Base-by-base conservation (phyloP, 2,888 invertebrate genomes). In the Maniola hyperantus region DNA sequence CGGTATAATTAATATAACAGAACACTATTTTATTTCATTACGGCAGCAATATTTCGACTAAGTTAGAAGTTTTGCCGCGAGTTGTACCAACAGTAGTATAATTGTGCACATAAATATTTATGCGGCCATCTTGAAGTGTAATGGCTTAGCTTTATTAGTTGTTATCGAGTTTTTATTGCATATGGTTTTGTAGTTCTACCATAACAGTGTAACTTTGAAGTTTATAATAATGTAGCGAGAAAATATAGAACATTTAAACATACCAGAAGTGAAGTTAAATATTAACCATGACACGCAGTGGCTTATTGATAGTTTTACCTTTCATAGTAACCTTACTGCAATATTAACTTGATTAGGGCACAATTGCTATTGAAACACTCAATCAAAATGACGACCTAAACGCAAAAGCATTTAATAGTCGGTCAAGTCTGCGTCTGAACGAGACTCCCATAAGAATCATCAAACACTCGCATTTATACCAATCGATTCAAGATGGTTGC, bases 11-110 rank as follows among this genome's bases (percentile, higher is more conserved):
- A 91, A 90, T 91, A 89, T 85, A 77, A 80, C 74, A 76, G 78
- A 76, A 82, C 84, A 86, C 87, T 90, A 90, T 87, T 90, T 89
- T 90, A 91, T 89, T 89, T 84, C 84, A 88, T 89, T 89, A 89
- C 83, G 82, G 82, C 82, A 77, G 80, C 73, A 84, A 82, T 83
- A 81, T 83, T 82, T 81, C 74, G 76, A 75, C 77, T 81, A 78
- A 85, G 81, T 85, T 82, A 77, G 76, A 84, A 86, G 83, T 88
- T 84, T 77, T 57, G 81, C 72, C 79, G 75, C 70, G 60, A 76
- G 67, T 79, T 65, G 70, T 67, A 66, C 66, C 62, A 74, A 71
- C 73, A 73, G 71, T 66, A 64, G 77, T 76, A 77, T 74, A 69
- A 71, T 73, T 69, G 74, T 26, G 57, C 46, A 54, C 65, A 76